Base-by-base conservation (phyloP, 2,113 vertebrate species). In the Catagonus wagneri region DNA sequence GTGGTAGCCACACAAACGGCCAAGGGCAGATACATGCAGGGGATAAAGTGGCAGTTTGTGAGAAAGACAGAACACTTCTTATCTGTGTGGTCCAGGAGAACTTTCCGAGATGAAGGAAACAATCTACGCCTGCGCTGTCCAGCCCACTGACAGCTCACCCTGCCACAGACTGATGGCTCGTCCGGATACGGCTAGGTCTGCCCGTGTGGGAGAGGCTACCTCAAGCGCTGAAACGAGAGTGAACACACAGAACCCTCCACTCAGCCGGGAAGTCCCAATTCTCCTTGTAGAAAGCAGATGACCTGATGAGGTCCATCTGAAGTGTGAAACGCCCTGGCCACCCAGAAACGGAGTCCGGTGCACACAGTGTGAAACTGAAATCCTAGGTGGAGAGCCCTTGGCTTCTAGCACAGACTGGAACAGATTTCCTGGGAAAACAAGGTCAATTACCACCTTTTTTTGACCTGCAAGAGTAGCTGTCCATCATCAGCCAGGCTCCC, bases 321-420 rank as follows among this genome's bases (percentile, higher is more conserved):
- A 93, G 93, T 76, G 93, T 90, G 93, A 97, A 97, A 76, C 2
- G 13, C 87, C 86, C 94, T 97, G 95, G 94, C 90, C 90, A 95
- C 78, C 65, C 61, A 66, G 95, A 95, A 95, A 97, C 56, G 90
- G 84, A 34, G 22, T 79, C 71, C 39, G 22, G 65, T 86, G 83
- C 36, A 61, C 61, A 22, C 87, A 81, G 32, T 32, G 15, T 93
- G 88, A 97, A 97, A 97, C 63, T 32, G 32, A 95, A 95, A 58
- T 52, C 68, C 27, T 65, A 85, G 8, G 8, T 29, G 54, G 81
- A 81, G 93, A 97, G 83, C 60, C n/a, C 66, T 52, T 61, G 81
- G 88, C 81, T 93, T 94, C 78, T 22, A 90, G 34, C 5, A 52
- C 34, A 95, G 68, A 25, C 74, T 50, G 50, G 50, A 83, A 89